Base-by-base conservation (phyloP, 2,888 invertebrate species). In the Dilophus febrilis region DNA sequence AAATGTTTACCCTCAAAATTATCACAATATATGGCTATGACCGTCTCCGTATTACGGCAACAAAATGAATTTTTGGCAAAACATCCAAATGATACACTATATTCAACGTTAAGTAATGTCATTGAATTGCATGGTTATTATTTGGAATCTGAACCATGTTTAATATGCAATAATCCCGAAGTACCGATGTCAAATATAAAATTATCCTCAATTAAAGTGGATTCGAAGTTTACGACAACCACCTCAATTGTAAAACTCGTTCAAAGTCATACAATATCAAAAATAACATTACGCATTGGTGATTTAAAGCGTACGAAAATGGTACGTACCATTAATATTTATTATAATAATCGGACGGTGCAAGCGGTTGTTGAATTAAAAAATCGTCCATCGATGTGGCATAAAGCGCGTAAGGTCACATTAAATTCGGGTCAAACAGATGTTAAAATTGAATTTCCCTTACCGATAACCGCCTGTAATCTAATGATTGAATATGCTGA, bases 401-500 rank as follows among this genome's bases (percentile, higher is more conserved):
- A 94, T 60, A 90, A 90, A 58, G 97, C 95, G 0, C 91, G 92
- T 54, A 84, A 86, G 50, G 85, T 94, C 1, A 80, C 78, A 8
- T 65, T 97, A 10, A 80, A 84, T 44, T 84, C 90, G 1, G 90
- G 87, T 0, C 94, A 95, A 59, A 86, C 90, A 0, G 95, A 95
- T 59, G 83, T 94, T 0, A 94, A 94, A 61, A 85, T 95, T 44
- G 97, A 97, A 61, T 94, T 97, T 55, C 90, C 92, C 0, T 66
- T 97, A 42, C 95, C 97, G 0, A 94, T 98, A 42, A 86, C 94
- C 3, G 95, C 97, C 0, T 95, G 95, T 57, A 97, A 97, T 64
- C 67, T 98, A 43, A 95, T 97, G 90, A 82, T 98, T 56, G 97
- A 98, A 61, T 97, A 95, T 60, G 83, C 90, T 0, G 95, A 97